Conservation (phyloP, 1,140 invertebrate genomes). For the Pectinophora gossypiella region DNA sequence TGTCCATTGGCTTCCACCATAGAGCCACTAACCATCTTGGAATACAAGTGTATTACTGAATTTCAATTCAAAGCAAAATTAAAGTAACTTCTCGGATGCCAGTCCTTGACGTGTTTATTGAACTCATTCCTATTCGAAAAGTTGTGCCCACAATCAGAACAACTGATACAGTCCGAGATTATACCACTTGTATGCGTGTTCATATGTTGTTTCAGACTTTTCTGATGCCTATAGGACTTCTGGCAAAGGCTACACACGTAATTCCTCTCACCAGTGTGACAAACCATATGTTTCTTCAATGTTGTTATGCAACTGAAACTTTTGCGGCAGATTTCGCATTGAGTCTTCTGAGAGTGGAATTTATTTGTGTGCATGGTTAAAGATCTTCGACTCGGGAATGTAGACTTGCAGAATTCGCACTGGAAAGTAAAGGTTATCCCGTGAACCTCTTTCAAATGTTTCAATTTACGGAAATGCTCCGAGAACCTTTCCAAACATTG, state of each 20-base stretch:
- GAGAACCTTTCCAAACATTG: conserved; percentile 45
- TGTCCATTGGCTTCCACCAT: too few relatives aligned
- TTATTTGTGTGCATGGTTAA: conserved; percentile 62
- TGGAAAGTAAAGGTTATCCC: conserved; percentile 44
- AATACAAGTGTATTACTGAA: too few relatives aligned
- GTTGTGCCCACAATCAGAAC: conserved; percentile 62
- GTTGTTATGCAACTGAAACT: conserved; percentile 74
- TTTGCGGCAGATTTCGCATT: conserved; percentile 69
- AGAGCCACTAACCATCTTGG: too few relatives aligned
- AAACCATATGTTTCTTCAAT: conserved; percentile 83
- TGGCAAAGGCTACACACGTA: conserved; percentile 75
- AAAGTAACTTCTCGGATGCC: conserved; percentile 35
- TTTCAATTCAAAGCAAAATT: conserved; percentile 22
- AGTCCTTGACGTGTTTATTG: conserved; percentile 43
- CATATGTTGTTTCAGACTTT: conserved; percentile 81
- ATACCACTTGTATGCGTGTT: conserved; percentile 39
- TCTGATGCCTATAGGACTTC: conserved; percentile 78
- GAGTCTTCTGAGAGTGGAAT: conserved; percentile 69
- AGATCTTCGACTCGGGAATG: conserved; percentile 35
- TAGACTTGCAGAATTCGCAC: conserved; percentile 39
- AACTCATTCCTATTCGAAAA: conserved; percentile 45
- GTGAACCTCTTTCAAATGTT: conserved; percentile 44
- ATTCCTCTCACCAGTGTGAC: conserved; percentile 79
- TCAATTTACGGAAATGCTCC: conserved; percentile 46
- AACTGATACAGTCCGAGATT: conserved; percentile 39